Base-by-base conservation (phyloP, 1,140 invertebrate species). In the Mya arenaria region DNA sequence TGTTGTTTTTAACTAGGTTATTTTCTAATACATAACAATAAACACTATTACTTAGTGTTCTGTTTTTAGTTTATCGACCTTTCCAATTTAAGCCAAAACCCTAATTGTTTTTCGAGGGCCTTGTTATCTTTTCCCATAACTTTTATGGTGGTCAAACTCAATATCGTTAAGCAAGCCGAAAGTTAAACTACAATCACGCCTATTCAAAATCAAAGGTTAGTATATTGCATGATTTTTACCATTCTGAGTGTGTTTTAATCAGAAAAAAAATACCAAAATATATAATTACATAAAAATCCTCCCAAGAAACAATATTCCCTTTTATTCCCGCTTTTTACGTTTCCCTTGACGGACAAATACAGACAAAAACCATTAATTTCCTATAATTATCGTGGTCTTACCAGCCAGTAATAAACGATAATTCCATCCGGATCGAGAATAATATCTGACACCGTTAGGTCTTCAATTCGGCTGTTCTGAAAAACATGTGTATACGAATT, bases 351-450 rank as follows among this genome's bases (percentile, higher is more conserved):
- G n/a, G n/a, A n/a, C n/a, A 60, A 23, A 60, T 60, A 10, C 8
- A 17, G 56, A 17, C 28, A 60, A 60, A 60, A 60, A 17, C 56
- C 6, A 10, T 23, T 13, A 23, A 13, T 17, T 60, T 10, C 28
- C 28, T 23, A 17, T 23, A 60, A 8, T 13, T 5, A 44, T 13
- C 25, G n/a, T 28, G n/a, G 4, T 36, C 37, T 30, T 69, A 79
- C 77, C 63, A 79, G 63, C 77, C 77, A 80, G 66, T 80, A 80
- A 34, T 80, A 80, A 19, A 55, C 36, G 15, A 80, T 28, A 19
- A 36, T 69, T 13, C 77, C 77, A 56, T 80, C 77, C 4, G 77
- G 77, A 25, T 80, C 77, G 3, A 80, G 77, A 32, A 80, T 71
- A 23, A 80, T 71, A 37, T 80, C 77, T 44, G 77, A 80, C 8